Percentiles rank a stretch among this genome's conserved stretches.
phyloP scores from a whole-genome alignment of 2,888 invertebrate genomes.

The Conops quadrifasciatus region DNA sequence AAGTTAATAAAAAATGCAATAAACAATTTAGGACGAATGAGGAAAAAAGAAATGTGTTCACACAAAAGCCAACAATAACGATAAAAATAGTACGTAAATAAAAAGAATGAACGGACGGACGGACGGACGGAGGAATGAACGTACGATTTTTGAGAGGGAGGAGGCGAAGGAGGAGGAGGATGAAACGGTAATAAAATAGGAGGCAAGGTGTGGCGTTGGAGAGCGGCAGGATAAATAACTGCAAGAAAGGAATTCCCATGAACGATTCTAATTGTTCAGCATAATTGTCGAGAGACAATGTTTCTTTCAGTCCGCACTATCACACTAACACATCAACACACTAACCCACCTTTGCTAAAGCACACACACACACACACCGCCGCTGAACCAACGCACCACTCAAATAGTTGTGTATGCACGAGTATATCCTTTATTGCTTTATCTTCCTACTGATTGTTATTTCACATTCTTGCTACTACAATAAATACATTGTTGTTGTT shows the following conservation, averaged over 20 bases:
- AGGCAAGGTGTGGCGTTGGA: background rate
- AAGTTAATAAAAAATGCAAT: conserved; percentile 34
- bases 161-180: background rate
- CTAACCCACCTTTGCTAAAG: background rate
- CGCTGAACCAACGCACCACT: no score
- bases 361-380: no score
- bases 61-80: conserved; percentile 31
- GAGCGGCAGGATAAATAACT: background rate
- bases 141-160: background rate
- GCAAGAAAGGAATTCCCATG: conserved; percentile 30
- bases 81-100: conserved; percentile 21
- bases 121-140: background rate
- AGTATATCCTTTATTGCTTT: background rate
- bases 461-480: conserved; percentile 6
- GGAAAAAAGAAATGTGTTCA: conserved; percentile 33
- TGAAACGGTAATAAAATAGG: conserved; percentile 20
- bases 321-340: conserved; percentile 6
- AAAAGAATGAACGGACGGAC: background rate
- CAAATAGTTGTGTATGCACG: background rate
- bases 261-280: conserved; percentile 39
- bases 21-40: conserved; percentile 37
- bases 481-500: background rate
- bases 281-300: conserved; percentile 35
- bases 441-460: background rate
- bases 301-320: background rate